Conservation (phyloP, 2,113 vertebrate species). For the Pseudonaja textilis region DNA sequence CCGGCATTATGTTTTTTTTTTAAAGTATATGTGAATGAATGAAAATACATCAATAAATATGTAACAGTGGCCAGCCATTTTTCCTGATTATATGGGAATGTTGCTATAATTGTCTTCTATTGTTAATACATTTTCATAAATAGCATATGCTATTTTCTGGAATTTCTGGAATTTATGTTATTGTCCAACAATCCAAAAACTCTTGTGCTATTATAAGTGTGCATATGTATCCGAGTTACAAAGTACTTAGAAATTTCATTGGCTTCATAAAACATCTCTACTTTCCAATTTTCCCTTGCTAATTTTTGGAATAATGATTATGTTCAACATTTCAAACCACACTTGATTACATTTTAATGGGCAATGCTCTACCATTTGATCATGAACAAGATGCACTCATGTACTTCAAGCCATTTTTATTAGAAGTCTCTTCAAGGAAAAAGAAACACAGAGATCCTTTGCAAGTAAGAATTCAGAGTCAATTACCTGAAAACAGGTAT, state of each 20-base stretch:
- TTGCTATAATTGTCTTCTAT: neutral
- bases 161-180: neutral
- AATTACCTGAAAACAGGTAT: constrained; percentile 73
- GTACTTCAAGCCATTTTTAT: constrained; percentile 91
- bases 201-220: too few species aligned
- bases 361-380: neutral
- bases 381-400: constrained; percentile 42
- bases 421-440: constrained; percentile 82
- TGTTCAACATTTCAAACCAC: neutral
- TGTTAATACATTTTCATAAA: neutral
- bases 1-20: neutral
- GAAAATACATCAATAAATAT: neutral
- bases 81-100: neutral
- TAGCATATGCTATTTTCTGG: neutral
- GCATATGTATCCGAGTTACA: neutral
- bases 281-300: neutral
- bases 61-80: neutral
- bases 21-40: neutral
- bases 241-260: neutral
- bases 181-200: neutral
- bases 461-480: constrained; percentile 78
- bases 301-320: neutral
- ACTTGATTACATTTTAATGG: neutral
- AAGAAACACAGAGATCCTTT: constrained; percentile 76
- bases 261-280: neutral